phyloP scores from a whole-genome alignment of 2,113 vertebrate genomes.

The Irena cyanogastra region DNA sequence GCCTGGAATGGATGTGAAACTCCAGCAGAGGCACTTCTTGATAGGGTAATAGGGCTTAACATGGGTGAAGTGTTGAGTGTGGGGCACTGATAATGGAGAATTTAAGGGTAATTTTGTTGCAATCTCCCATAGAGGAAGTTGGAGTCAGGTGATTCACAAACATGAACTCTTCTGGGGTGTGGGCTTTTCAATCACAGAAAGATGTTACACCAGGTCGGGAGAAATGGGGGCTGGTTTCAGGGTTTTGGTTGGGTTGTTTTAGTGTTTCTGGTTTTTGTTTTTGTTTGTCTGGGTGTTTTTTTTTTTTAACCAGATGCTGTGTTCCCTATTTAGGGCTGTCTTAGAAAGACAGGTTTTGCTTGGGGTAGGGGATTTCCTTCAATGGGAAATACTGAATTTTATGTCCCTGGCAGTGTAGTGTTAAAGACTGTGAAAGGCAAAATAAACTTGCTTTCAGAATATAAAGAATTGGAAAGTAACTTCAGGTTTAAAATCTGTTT shows the following conservation, averaged over 20 bases:
- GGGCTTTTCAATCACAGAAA: neutral
- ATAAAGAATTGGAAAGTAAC: neutral
- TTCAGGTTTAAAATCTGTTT: neutral
- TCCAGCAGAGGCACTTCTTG: neutral
- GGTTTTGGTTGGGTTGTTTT: neutral
- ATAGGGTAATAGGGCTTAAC: neutral
- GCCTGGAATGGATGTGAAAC: neutral
- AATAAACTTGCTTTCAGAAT: neutral
- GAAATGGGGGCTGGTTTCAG: neutral
- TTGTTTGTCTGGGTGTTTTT: neutral
- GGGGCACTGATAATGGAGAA: neutral
- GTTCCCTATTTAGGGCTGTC: neutral
- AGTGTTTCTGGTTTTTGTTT: neutral
- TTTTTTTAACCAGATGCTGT: neutral
- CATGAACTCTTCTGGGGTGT: neutral
- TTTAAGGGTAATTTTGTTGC: neutral
- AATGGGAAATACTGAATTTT: neutral
- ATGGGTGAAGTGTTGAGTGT: neutral
- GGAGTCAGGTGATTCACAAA: neutral
- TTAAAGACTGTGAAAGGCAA: neutral
- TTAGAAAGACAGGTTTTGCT: neutral
- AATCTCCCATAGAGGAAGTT: neutral
- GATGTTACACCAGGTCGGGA: rapidly evolving
- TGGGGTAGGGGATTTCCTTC: neutral
- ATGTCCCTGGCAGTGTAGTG: neutral